Conservation (phyloP, 2,888 invertebrate genomes). For the Diaphora mendica region DNA sequence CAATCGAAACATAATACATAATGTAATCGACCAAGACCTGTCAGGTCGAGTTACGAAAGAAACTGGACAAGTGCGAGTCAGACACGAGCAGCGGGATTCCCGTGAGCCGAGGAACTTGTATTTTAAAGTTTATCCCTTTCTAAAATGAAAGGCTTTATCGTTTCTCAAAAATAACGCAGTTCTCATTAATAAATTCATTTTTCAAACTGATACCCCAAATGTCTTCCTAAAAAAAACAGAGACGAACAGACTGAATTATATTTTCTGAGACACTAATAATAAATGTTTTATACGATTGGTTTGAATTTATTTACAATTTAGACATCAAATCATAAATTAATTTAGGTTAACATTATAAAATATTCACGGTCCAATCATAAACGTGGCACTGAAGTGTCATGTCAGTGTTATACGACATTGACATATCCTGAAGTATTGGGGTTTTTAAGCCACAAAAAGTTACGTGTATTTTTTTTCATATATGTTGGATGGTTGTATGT, state of each 20-base stretch:
- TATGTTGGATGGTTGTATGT: no score
- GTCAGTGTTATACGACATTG: neutral
- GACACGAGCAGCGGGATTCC: neutral
- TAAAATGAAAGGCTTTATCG: neutral
- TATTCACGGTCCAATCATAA: neutral
- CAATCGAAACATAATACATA: conserved; percentile 33
- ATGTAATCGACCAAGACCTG: conserved; percentile 36
- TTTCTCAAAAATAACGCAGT: neutral
- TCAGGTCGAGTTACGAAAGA: conserved; percentile 32
- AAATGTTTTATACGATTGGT: no score
- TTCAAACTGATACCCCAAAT: no score
- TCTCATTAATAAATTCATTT: no score
- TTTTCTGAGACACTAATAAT: no score
- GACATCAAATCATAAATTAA: neutral
- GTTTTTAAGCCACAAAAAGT: no score
- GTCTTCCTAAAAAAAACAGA: no score
- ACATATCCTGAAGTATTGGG: neutral
- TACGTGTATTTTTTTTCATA: no score
- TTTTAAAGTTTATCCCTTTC: no score
- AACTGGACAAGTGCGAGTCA: neutral
- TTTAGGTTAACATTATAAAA: neutral
- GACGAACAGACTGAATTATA: no score
- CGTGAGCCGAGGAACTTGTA: neutral
- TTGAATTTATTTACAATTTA: no score
- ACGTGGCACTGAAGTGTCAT: neutral